Conservation (phyloP, 2,113 vertebrate species). For the Sclerurus mexicanus region DNA sequence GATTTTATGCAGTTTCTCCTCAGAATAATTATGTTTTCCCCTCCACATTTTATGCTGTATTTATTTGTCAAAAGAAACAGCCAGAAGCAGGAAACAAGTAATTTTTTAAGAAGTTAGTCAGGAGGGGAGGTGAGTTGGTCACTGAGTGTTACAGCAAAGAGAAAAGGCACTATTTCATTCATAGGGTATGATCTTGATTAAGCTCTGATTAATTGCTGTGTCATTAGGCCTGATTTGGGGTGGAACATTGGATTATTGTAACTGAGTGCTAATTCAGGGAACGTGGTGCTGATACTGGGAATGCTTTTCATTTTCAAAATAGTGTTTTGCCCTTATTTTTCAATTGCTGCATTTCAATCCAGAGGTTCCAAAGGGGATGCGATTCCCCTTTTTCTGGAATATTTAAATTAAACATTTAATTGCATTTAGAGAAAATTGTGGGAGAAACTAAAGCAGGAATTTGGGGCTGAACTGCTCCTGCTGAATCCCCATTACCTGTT, state of each 20-base stretch:
- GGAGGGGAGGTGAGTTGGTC: not conserved
- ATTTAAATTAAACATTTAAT: not conserved
- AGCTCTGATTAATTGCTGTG: not conserved
- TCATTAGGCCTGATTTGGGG: not conserved
- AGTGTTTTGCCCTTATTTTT: not conserved
- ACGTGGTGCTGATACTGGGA: not conserved
- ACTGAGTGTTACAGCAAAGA: accelerated
- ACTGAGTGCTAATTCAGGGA: not conserved
- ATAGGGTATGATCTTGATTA: accelerated
- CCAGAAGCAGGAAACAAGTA: not conserved
- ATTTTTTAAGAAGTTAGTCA: not conserved
- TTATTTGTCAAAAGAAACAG: constrained; percentile 1
- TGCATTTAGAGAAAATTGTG: not conserved
- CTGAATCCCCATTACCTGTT: not conserved
- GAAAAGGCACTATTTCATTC: not conserved
- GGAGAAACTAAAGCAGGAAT: not conserved
- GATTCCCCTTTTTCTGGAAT: not conserved
- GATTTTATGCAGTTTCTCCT: not conserved
- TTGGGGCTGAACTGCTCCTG: not conserved
- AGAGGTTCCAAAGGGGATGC: accelerated
- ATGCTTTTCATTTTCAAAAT: not conserved
- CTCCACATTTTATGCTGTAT: not conserved
- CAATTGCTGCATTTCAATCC: not conserved
- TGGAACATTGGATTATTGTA: not conserved
- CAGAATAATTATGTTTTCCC: constrained; percentile 33